Percentiles rank a stretch among this genome's conserved stretches.
Conservation (phyloP, 2,888 invertebrate species). For the Oithona nana region DNA sequence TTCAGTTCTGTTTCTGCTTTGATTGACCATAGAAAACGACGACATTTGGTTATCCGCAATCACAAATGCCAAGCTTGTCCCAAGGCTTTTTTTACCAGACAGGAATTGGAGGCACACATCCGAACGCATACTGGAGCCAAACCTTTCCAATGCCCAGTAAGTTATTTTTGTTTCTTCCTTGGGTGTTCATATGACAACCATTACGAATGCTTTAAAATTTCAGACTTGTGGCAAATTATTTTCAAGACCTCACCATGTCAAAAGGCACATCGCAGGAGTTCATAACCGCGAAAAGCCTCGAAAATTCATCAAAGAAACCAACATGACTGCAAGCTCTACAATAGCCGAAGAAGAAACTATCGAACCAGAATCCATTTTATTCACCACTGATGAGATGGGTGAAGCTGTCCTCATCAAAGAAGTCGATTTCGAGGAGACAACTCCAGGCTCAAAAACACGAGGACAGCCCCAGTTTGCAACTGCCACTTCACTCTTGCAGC, state of each 20-base stretch:
- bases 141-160: slow-evolving; percentile 4
- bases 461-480: neutral
- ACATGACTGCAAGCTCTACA: neutral
- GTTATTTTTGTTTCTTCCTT: neutral
- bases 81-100: slow-evolving; percentile 2
- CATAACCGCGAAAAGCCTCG: neutral
- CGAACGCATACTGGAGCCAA: slow-evolving; percentile 6
- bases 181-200: neutral
- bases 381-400: neutral
- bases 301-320: neutral
- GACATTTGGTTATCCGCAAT: slow-evolving; percentile 1
- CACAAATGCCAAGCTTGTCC: slow-evolving; percentile 1
- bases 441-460: neutral
- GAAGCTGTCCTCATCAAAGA: neutral
- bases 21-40: slow-evolving; percentile 9
- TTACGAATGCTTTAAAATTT: neutral
- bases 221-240: slow-evolving; percentile 5
- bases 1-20: slow-evolving; percentile 6
- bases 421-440: neutral
- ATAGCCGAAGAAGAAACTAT: neutral
- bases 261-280: neutral
- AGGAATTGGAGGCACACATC: neutral
- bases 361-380: neutral
- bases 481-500: neutral
- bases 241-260: neutral